phyloP scores from a whole-genome alignment of 2,113 vertebrate species.

The Tragelaphus buxtoni region DNA sequence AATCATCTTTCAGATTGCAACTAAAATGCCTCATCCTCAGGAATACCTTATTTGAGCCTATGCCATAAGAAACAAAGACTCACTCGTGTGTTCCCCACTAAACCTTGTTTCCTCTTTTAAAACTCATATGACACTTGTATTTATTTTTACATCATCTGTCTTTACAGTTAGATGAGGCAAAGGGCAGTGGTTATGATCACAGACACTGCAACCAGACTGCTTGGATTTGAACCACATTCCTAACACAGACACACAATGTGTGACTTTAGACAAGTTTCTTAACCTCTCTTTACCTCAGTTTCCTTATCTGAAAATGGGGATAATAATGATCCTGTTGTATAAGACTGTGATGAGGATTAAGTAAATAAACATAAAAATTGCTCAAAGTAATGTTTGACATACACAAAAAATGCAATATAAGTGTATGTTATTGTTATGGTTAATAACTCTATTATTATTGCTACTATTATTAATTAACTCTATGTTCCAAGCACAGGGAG shows the following conservation, averaged over 20 bases:
- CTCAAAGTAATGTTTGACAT: background rate
- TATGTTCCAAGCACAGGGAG: background rate
- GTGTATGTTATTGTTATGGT: background rate
- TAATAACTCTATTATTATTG: background rate
- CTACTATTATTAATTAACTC: background rate
- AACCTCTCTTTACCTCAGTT: background rate
- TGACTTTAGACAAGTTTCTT: background rate
- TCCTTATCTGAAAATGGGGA: background rate
- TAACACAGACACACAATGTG: background rate
- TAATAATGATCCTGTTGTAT: background rate
- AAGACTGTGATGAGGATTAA: background rate
- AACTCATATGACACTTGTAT: background rate
- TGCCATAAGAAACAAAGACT: background rate
- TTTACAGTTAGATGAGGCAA: background rate
- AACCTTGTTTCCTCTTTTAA: background rate
- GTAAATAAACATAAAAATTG: background rate
- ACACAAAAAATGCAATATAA: background rate
- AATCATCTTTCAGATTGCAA: background rate
- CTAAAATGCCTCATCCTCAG: background rate
- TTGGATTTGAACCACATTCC: background rate
- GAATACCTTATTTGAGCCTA: no score
- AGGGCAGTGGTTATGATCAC: background rate
- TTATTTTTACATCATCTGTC: background rate
- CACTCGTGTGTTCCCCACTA: background rate
- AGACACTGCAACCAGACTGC: background rate